Evolutionary conservation across 2,888 invertebrate species (phyloP).

Genomic region (Epinotia ramella): DNA sequence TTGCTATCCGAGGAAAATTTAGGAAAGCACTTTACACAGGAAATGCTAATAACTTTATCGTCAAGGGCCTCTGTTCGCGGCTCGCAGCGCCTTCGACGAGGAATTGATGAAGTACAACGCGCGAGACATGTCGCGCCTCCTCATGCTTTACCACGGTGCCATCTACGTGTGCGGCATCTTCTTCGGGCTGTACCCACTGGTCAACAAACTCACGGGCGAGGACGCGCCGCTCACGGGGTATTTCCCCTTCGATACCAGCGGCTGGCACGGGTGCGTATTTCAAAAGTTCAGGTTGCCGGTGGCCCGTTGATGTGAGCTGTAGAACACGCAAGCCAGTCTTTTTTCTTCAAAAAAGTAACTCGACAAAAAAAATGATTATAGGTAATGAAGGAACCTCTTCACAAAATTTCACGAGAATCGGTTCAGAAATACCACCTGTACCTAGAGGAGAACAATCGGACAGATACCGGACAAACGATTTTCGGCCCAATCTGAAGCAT

Average conservation of each 20-base stretch:
- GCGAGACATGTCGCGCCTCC: slow-evolving; percentile 61
- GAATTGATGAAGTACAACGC: slow-evolving; percentile 61
- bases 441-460: too few relatives aligned
- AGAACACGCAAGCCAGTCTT: too few relatives aligned
- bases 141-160: slow-evolving; percentile 60
- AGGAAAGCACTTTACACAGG: too few relatives aligned
- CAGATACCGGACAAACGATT: too few relatives aligned
- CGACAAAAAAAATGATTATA: too few relatives aligned
- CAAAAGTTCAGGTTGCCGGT: background rate
- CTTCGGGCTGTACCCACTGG: slow-evolving; percentile 65
- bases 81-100: slow-evolving; percentile 60
- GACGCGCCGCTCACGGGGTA: slow-evolving; percentile 68
- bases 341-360: too few relatives aligned
- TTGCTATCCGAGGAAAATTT: too few relatives aligned
- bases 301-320: too few relatives aligned
- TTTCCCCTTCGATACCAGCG: slow-evolving; percentile 67
- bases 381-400: too few relatives aligned
- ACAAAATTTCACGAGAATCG: too few relatives aligned
- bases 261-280: slow-evolving; percentile 61
- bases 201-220: slow-evolving; percentile 62
- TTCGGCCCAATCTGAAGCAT: too few relatives aligned
- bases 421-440: too few relatives aligned
- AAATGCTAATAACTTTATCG: background rate
- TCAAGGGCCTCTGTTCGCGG: slow-evolving; percentile 63
- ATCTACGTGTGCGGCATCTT: slow-evolving; percentile 57